A percentile compares a stretch with the other conserved stretches of the same genome.
Evolutionary conservation across 37 sponge, comb jelly and placozoan genomes (phyloP).

Genomic region (Spongilla lacustris): DNA sequence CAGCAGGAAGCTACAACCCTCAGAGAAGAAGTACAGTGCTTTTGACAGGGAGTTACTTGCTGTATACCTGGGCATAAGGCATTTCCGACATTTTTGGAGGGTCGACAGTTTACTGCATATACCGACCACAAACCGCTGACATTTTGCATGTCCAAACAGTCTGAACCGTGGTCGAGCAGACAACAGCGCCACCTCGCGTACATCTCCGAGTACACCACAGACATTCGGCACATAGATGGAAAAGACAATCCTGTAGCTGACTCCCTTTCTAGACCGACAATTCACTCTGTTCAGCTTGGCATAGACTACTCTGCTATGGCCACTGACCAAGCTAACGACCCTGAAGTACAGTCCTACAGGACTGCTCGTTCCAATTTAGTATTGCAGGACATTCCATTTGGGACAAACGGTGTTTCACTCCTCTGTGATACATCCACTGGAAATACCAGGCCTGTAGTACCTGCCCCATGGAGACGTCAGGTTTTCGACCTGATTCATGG

Average conservation of each 20-base stretch:
- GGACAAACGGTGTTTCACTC: not conserved
- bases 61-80: not conserved
- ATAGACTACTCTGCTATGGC: conserved; percentile 36
- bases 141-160: conserved; percentile 7
- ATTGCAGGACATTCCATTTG: conserved; percentile 19
- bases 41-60: conserved; percentile 54
- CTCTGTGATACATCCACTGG: conserved; percentile 56
- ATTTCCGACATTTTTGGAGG: conserved; percentile 56
- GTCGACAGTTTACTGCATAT: conserved; percentile 6
- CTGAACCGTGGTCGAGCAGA: conserved; percentile 6
- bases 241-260: conserved; percentile 25
- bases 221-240: conserved; percentile 34
- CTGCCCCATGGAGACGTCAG: conserved; percentile 10
- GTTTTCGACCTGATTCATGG: conserved; percentile 41
- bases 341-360: conserved; percentile 30
- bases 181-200: conserved; percentile 35
- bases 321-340: conserved; percentile 19
- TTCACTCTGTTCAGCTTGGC: not conserved
- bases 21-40: conserved; percentile 39
- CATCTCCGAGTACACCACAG: conserved; percentile 32
- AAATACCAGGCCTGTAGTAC: conserved; percentile 31
- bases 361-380: conserved; percentile 19
- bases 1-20: no score
- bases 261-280: not conserved
- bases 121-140: conserved; percentile 35